Percentiles rank a stretch among this genome's conserved stretches.
Conservation (phyloP, 2,797 vertebrate genomes). For the Molothrus ater region DNA sequence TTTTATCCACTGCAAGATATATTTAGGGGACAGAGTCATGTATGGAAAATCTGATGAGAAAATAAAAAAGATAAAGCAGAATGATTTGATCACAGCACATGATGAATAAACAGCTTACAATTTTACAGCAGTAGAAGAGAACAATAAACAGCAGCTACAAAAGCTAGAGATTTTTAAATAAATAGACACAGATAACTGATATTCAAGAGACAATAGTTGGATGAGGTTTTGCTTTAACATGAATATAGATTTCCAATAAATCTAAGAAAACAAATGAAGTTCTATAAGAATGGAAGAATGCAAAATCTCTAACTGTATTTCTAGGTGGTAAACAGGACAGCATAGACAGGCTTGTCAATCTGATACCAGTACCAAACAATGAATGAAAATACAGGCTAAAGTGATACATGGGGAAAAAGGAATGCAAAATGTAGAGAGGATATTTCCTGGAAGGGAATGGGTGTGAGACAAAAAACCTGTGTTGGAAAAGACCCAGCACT, state of each 20-base stretch:
- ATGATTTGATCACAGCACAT: background rate
- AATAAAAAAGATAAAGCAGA: background rate
- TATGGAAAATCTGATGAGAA: background rate
- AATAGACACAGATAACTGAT: background rate
- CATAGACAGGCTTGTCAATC: background rate
- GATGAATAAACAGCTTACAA: background rate
- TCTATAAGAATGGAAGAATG: conserved; percentile 36
- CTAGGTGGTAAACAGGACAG: conserved; percentile 15
- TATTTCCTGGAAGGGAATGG: background rate
- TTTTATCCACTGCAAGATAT: background rate
- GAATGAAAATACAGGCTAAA: conserved; percentile 1
- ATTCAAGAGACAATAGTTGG: background rate
- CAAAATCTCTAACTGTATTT: conserved; percentile 11
- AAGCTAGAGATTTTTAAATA: conserved; percentile 26
- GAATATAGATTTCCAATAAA: conserved; percentile 41
- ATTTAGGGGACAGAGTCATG: background rate
- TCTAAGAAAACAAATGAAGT: conserved; percentile 28
- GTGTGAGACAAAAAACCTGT: background rate
- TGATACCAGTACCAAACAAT: background rate
- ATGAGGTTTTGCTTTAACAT: background rate
- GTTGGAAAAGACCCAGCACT: background rate
- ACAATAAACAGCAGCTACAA: background rate
- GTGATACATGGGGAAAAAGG: background rate
- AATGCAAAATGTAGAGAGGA: background rate
- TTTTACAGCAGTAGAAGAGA: background rate